Percentiles rank a stretch among this genome's conserved stretches.
phyloP scores from a whole-genome alignment of 2,113 vertebrate species.

The Hepsetus odoe region DNA sequence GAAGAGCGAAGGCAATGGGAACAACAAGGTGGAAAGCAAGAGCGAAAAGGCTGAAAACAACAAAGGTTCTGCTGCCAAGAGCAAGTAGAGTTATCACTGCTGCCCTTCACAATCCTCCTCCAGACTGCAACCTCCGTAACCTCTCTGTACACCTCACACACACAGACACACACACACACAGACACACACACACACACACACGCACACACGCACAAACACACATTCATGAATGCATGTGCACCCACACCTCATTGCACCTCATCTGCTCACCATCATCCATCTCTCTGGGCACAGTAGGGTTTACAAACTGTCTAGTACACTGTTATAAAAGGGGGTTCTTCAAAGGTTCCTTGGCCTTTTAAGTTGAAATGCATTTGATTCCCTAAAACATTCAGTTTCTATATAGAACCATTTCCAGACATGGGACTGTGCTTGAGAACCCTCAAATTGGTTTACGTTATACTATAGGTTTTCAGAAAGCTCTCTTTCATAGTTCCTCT shows the following conservation, averaged over 20 bases:
- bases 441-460: too few relatives aligned
- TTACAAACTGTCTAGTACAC: neutral
- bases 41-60: slow-evolving; percentile 54
- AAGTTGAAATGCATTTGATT: too few relatives aligned
- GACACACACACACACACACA: slow-evolving; percentile 1
- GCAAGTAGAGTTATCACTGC: slow-evolving; percentile 67
- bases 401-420: too few relatives aligned
- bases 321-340: neutral
- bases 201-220: slow-evolving; percentile 5
- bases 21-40: slow-evolving; percentile 67
- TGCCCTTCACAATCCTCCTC: slow-evolving; percentile 46
- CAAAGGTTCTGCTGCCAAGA: slow-evolving; percentile 65
- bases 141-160: slow-evolving; percentile 46
- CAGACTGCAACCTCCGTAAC: slow-evolving; percentile 39
- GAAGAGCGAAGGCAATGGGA: slow-evolving; percentile 54
- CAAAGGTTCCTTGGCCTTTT: neutral
- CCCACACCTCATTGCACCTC: neutral
- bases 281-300: neutral
- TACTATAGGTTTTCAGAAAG: too few relatives aligned
- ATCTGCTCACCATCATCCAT: slow-evolving; percentile 12
- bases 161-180: neutral
- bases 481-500: too few relatives aligned
- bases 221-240: slow-evolving; percentile 6
- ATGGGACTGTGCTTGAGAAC: too few relatives aligned
- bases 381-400: too few relatives aligned